Conservation (phyloP, 2,888 invertebrate species). For the Drosophila cognata region DNA sequence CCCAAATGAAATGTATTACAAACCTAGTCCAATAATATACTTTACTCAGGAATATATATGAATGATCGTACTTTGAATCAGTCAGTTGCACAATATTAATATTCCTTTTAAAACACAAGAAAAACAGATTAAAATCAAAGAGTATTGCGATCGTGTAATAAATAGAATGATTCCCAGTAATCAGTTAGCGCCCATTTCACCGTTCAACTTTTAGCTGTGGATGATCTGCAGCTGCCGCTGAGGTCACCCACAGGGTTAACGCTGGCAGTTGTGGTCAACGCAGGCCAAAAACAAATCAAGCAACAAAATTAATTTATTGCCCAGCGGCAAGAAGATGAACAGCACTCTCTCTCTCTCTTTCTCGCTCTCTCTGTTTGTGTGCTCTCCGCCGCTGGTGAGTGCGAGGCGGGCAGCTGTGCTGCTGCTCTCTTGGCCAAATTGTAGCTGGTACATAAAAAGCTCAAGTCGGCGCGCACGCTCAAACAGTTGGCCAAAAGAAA, state of each 20-base stretch:
- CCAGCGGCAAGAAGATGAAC: conserved; percentile 25
- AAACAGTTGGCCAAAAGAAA: conserved; percentile 82
- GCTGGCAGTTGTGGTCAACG: conserved; percentile 46
- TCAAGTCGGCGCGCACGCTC: conserved; percentile 73
- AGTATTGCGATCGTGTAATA: not conserved
- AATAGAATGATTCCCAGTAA: not conserved
- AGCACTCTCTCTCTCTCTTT: conserved; percentile 2
- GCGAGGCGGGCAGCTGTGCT: not conserved
- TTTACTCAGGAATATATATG: not conserved
- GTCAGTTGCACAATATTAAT: not conserved
- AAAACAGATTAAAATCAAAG: not conserved
- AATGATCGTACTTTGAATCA: not conserved
- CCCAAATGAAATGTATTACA: not conserved
- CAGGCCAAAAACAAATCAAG: conserved; percentile 24
- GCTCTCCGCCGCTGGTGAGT: conserved; percentile 6
- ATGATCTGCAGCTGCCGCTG: not conserved
- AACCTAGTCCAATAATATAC: not conserved
- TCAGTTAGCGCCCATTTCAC: not conserved
- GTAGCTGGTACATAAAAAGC: conserved; percentile 83
- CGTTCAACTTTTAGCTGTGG: too few species aligned
- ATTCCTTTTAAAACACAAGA: not conserved
- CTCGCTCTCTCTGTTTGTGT: not conserved
- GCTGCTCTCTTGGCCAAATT: conserved; percentile 44
- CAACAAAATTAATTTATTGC: conserved; percentile 51
- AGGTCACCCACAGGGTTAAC: conserved; percentile 34